Evolutionary conservation across 2,888 invertebrate species (phyloP), one percentile per base, ranked within the genome.

Genomic region (Dicycla oo): DNA sequence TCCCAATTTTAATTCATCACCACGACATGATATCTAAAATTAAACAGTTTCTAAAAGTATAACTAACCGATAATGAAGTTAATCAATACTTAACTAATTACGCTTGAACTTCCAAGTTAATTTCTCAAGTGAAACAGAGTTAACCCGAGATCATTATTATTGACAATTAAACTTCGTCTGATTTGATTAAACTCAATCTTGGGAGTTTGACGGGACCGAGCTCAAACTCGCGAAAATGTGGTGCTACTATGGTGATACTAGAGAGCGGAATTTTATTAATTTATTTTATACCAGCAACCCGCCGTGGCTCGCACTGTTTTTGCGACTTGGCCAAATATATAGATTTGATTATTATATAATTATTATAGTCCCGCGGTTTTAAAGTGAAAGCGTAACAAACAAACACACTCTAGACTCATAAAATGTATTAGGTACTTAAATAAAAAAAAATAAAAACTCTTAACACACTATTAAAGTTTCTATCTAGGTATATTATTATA

Each of bases 141-240:
- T 94, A 93, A 91, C 91, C 92, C 90, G 86, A 80, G 83, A 89
- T 89, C 90, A 90, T 93, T 92, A 91, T 88, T 92, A 94, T 94
- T 92, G 93, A 91, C 93, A 94, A 94, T 94, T 93, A 92, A 92
- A 91, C 92, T 90, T 72, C 75, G 83, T 80, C 84, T 90, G 89
- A 94, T 93, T 93, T 89, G 90, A 94, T 95, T 95, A 92, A 87
- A 88, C 76, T 78, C 88, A 94, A 94, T 94, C 93, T 93, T 93
- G 75, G 75, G 85, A 90, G 87, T 90, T 89, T 76, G 87, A 76
- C 85, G 69, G 82, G 82, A 80, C 73, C 58, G 63, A 64, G 53
- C 30, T 66, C 61, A 72, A 83, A 84, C 71, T 80, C 69, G 80
- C 47, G 38, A 60, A n/a, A 73, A 69, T 65, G 53, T 15, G 79